Conservation (phyloP, 2,113 vertebrate species). For the Ageneiosus marmoratus region DNA sequence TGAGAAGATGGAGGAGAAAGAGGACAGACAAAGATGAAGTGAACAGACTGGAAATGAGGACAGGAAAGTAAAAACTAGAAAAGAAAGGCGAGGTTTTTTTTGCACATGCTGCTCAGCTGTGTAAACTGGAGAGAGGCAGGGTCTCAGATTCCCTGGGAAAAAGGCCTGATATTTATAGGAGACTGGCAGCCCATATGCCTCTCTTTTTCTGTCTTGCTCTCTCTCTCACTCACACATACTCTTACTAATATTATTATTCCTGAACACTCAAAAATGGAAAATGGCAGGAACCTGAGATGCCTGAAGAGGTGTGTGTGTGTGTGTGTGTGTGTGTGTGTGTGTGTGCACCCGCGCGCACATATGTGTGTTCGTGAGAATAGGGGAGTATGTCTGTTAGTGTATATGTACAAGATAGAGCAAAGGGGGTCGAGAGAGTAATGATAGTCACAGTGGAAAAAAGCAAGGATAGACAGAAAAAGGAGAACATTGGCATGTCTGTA, state of each 20-base stretch:
- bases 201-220: slow-evolving; percentile 52
- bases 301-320: slow-evolving; percentile 60
- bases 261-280: slow-evolving; percentile 80
- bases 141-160: slow-evolving; percentile 76
- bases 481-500: slow-evolving; percentile 42
- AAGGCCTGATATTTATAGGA: slow-evolving; percentile 80
- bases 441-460: slow-evolving; percentile 49
- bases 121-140: slow-evolving; percentile 77
- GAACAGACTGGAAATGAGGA: slow-evolving; percentile 4
- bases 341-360: neutral
- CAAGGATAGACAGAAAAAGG: slow-evolving; percentile 42
- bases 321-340: slow-evolving; percentile 15
- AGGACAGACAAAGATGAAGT: slow-evolving; percentile 41
- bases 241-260: slow-evolving; percentile 70
- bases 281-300: slow-evolving; percentile 78
- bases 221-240: slow-evolving; percentile 50
- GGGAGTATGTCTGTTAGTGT: slow-evolving; percentile 46
- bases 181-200: slow-evolving; percentile 70
- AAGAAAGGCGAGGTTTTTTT: slow-evolving; percentile 62
- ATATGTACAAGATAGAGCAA: slow-evolving; percentile 51
- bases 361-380: slow-evolving; percentile 47
- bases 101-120: slow-evolving; percentile 83
- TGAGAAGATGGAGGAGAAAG: neutral
- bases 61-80: slow-evolving; percentile 46
- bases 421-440: slow-evolving; percentile 53